Evolutionary conservation across 2,113 vertebrate species (phyloP), one percentile per base, ranked within the genome.

Genomic region (Phalacrocorax brasilianus): DNA sequence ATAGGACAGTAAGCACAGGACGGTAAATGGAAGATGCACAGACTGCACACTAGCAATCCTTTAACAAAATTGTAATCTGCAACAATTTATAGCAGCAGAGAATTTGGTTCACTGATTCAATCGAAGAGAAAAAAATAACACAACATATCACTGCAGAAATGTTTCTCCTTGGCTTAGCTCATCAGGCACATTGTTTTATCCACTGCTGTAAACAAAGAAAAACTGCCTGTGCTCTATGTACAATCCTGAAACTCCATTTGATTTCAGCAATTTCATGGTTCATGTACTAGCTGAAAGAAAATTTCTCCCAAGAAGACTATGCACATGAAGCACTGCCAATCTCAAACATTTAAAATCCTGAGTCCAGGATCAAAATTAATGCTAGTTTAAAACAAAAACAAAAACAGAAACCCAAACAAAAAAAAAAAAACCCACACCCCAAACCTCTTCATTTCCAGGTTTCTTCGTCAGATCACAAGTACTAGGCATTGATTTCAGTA

Each of bases 181-280:
- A 91, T 88, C 88, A 90, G 85, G 66, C 82, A 73, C 68, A 77
- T 89, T 95, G 85, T 83, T 93, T 95, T 92, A 88, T 62, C 59
- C 76, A 73, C 65, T 74, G 68, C 42, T 92, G 61, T 95, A 96
- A 97, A 97, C 92, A 97, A 95, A 96, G 92, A 84, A 96, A 88
- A 93, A 86, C 68, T 80, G 91, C 42, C 75, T 91, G 45, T 76
- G 45, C 63, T 83, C 53, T 83, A 50, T 49, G n/a, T 80, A 78
- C 63, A 93, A 63, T 92, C 72, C 79, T 92, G 83, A 96, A 95
- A 80, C 85, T 97, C 55, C 83, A 94, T 93, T 94, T 92, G 83
- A 95, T 95, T 96, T 95, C 94, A 80, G 94, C 72, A 96, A 96
- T 97, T 96, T 97, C 95, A 96, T 95, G 92, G 94, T 92, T 97